phyloP scores from a whole-genome alignment of 2,113 vertebrate genomes.

The Apodemus sylvaticus region DNA sequence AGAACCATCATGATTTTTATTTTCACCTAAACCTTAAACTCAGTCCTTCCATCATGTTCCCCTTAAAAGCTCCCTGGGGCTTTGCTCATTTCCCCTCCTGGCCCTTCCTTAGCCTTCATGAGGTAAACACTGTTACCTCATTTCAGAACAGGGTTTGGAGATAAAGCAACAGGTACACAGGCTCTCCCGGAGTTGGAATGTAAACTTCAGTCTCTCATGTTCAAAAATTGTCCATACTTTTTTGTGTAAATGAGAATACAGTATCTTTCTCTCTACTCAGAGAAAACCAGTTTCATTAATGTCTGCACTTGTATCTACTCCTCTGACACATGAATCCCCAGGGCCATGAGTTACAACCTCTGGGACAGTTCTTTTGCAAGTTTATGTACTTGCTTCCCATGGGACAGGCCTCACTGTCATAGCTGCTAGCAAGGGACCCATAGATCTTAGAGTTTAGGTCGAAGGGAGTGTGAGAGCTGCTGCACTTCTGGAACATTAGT shows the following conservation, averaged over 20 bases:
- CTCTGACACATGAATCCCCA: background rate
- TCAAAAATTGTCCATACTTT: background rate
- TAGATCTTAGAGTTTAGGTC: background rate
- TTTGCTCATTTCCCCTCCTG: background rate
- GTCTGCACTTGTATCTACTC: background rate
- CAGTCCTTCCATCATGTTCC: background rate
- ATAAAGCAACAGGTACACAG: background rate
- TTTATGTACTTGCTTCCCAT: background rate
- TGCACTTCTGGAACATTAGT: background rate
- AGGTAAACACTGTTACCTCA: background rate
- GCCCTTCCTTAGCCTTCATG: rapidly evolving
- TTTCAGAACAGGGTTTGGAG: background rate
- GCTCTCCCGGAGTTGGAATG: background rate
- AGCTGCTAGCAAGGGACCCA: background rate
- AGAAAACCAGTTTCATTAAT: background rate
- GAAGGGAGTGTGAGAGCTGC: background rate
- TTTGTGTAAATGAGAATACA: background rate
- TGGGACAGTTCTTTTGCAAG: background rate
- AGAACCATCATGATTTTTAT: background rate
- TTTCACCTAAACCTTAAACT: background rate
- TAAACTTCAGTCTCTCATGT: background rate
- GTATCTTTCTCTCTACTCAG: background rate
- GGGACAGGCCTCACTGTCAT: background rate
- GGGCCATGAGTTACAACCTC: background rate
- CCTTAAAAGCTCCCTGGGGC: background rate